Conservation (phyloP, 2,888 invertebrate genomes). For the Cheilosia impressa region DNA sequence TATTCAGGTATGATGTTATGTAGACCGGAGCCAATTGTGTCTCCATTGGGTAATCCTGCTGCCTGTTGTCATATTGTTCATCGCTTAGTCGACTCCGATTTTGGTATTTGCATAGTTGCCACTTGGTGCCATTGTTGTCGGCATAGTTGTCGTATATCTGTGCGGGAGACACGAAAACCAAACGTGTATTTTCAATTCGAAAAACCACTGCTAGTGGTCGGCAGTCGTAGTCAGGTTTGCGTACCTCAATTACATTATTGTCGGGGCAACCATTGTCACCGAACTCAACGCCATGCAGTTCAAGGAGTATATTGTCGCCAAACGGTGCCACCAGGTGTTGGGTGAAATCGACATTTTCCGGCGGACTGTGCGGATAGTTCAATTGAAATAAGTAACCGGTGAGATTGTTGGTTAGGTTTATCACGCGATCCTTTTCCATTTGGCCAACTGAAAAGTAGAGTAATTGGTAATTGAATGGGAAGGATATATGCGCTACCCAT, state of each 20-base stretch:
- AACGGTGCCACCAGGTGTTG: slow-evolving; percentile 86
- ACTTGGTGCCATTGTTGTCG: slow-evolving; percentile 88
- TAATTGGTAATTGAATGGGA: background rate
- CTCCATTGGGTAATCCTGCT: slow-evolving; percentile 81
- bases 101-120: slow-evolving; percentile 86
- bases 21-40: slow-evolving; percentile 83
- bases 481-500: too few species aligned
- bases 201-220: slow-evolving; percentile 50
- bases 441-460: slow-evolving; percentile 78
- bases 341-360: slow-evolving; percentile 85
- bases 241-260: slow-evolving; percentile 85
- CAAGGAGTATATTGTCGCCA: slow-evolving; percentile 85
- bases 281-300: slow-evolving; percentile 84
- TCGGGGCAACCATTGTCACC: slow-evolving; percentile 84
- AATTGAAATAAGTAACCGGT: slow-evolving; percentile 85
- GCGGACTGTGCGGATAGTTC: slow-evolving; percentile 86
- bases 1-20: slow-evolving; percentile 88
- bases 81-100: slow-evolving; percentile 74
- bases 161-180: background rate
- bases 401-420: slow-evolving; percentile 83
- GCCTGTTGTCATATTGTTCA: slow-evolving; percentile 80
- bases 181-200: slow-evolving; percentile 19
- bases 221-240: slow-evolving; percentile 5
- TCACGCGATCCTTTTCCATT: slow-evolving; percentile 83
- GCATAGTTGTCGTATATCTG: slow-evolving; percentile 88